Base-by-base conservation (phyloP, 2,888 invertebrate genomes). In the Gryllus longicercus region DNA sequence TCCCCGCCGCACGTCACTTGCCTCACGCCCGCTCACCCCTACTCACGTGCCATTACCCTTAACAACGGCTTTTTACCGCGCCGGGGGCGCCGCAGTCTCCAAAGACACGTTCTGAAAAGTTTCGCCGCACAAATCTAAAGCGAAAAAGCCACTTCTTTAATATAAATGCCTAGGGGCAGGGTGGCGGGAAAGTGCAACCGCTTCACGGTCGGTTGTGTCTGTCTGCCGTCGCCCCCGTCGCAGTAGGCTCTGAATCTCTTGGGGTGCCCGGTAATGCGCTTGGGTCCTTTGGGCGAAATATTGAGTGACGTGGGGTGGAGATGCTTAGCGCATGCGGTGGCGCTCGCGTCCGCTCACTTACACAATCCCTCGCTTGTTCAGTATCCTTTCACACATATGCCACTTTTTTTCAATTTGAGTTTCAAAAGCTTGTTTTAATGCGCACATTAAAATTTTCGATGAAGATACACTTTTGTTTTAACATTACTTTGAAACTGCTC, bases 61-160 rank as follows among this genome's bases (percentile, higher is more conserved):
- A 63, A 63, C 63, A 63, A 63, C 63, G 63, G 63, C 63, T 63
- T 63, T 63, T 63, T 63, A 63, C 63, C 63, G 63, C 63, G 63
- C 14, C 63, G 14, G 16, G n/a, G n/a, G 63, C 16, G 14, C 63
- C n/a, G 16, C 63, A 3, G 63, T 63, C 63, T 63, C 63, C n/a
- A 63, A 63, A 63, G 63, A 63, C 63, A 63, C 63, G 63, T 63
- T 63, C 16, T 63, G 63, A 63, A 63, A 63, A 63, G 63, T 63
- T 63, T 18, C 63, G 11, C 63, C n/a, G n/a, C 63, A 63, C 63
- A 63, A 63, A 16, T 16, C 63, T 63, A 63, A 63, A 63, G 63
- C 16, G 63, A 63, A 63, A 63, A 63, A 63, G 63, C 63, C n/a
- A 63, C 63, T 63, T 63, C 63, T 63, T 63, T 63, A 63, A 63